Evolutionary conservation across 2,113 vertebrate species (phyloP), one percentile per base, ranked within the genome.

Genomic region (Scopus umbretta): DNA sequence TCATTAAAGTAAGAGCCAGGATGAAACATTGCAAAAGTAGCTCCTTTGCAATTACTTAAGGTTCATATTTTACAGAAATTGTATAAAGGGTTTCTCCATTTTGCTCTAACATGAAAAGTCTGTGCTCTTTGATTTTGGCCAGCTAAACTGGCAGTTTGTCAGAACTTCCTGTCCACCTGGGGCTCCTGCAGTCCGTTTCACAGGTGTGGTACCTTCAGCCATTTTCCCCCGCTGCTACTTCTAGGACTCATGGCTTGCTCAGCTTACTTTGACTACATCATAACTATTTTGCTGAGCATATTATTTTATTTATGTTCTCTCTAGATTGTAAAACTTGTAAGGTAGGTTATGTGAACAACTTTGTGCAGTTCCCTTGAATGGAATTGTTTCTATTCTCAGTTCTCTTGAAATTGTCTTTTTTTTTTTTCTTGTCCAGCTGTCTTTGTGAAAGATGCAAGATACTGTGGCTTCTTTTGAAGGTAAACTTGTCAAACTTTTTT

Each of bases 31-130:
- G 30, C 88, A 43, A 25, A 50, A 47, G 56, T 65, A n/a, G 27
- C 40, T 88, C 55, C 67, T 91, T 83, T 75, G 76, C 52, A 84
- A 20, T 93, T 95, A 83, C 14, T 80, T 43, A 23, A 49, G 32
- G 22, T 86, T 89, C 3, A 2, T 76, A 38, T 67, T 94, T 76
- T 80, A 53, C 59, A 93, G 70, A 82, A 90, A 49, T 5, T 0
- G 0, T 65, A 32, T 16, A 23, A 42, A 82, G 65, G 12, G 5
- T 75, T 87, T 90, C 34, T 70, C 52, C 2, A 1, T 82, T 91
- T 61, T 94, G 32, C 61, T 87, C 34, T 78, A 6, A 74, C n/a
- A 13, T 52, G 30, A 40, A 83, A 83, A 74, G 67, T 59, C 70
- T 32, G 5, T 0, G 1, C 11, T 75, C 16, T 91, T 84, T 82